Evolutionary conservation across 35 echinoderm and acorn worm species (phyloP).

Genomic region (Holothuria glaberrima): DNA sequence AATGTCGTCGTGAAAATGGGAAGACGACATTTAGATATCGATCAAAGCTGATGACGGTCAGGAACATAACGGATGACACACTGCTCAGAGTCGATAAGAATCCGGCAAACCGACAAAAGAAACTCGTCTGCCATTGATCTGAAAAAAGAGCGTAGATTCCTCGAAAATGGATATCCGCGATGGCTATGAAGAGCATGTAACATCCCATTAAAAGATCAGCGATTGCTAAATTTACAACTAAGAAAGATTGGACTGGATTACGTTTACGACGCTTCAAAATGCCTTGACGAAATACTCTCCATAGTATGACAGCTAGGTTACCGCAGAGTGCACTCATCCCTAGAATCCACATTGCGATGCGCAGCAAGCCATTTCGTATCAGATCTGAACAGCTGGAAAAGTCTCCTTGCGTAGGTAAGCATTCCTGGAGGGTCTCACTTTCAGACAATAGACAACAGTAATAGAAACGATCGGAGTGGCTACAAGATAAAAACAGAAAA

Average conservation of each 20-base stretch:
- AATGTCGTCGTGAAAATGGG: slow-evolving; percentile 54
- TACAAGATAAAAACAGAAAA: not conserved
- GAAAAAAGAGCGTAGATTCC: slow-evolving; percentile 10
- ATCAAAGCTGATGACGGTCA: slow-evolving; percentile 75
- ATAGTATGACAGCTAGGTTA: slow-evolving; percentile 49
- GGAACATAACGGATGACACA: slow-evolving; percentile 70
- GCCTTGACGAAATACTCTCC: not conserved
- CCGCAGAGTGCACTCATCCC: slow-evolving; percentile 60
- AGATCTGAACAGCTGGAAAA: slow-evolving; percentile 65
- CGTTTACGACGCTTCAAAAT: not conserved
- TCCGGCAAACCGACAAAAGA: slow-evolving; percentile 44
- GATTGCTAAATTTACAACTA: slow-evolving; percentile 41
- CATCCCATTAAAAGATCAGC: slow-evolving; percentile 44
- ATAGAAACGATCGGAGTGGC: slow-evolving; percentile 44
- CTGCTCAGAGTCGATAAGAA: slow-evolving; percentile 69
- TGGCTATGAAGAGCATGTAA: slow-evolving; percentile 41
- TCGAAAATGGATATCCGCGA: slow-evolving; percentile 18
- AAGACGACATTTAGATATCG: slow-evolving; percentile 64
- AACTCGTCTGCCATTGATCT: slow-evolving; percentile 52
- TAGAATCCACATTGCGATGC: slow-evolving; percentile 66
- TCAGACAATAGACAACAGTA: slow-evolving; percentile 34
- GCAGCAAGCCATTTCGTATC: slow-evolving; percentile 26
- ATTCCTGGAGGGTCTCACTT: not conserved
- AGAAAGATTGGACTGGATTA: slow-evolving; percentile 24
- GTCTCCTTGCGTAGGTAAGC: slow-evolving; percentile 34